A percentile compares a stretch with the other conserved stretches of the same genome.
phyloP scores from a whole-genome alignment of 2,113 vertebrate genomes.

The Sinosuthora webbiana region DNA sequence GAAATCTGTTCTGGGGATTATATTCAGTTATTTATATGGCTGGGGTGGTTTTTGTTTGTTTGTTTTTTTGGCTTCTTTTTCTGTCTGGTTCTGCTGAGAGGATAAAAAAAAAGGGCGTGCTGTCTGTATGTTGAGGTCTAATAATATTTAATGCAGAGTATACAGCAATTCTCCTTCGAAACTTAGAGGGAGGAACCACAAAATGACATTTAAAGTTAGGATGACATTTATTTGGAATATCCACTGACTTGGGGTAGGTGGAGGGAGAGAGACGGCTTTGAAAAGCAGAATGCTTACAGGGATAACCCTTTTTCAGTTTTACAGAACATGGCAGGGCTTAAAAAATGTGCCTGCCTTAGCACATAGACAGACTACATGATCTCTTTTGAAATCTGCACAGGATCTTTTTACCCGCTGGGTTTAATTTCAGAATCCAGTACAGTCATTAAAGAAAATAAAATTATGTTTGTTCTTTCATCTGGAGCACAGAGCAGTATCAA shows the following conservation, averaged over 20 bases:
- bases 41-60: neutral
- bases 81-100: neutral
- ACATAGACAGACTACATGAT: constrained; percentile 50
- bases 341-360: constrained; percentile 49
- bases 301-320: constrained; percentile 36
- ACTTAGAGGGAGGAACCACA: constrained; percentile 8
- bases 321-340: neutral
- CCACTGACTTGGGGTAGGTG: neutral
- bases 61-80: neutral
- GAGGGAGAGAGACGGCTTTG: neutral
- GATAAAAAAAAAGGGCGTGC: neutral
- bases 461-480: constrained; percentile 47
- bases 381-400: constrained; percentile 61
- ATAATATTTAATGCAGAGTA: constrained; percentile 13
- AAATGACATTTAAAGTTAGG: constrained; percentile 31
- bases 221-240: constrained; percentile 48
- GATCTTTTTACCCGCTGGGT: constrained; percentile 54
- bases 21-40: neutral
- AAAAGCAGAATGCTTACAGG: constrained; percentile 27
- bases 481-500: constrained; percentile 12
- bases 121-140: neutral
- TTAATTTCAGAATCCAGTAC: constrained; percentile 47
- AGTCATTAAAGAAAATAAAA: constrained; percentile 58
- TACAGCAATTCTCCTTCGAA: neutral
- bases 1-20: constrained; percentile 1